A percentile compares a stretch with the other conserved stretches of the same genome.
Evolutionary conservation across 1,140 invertebrate species (phyloP).

Genomic region (Eulimnadia texana): DNA sequence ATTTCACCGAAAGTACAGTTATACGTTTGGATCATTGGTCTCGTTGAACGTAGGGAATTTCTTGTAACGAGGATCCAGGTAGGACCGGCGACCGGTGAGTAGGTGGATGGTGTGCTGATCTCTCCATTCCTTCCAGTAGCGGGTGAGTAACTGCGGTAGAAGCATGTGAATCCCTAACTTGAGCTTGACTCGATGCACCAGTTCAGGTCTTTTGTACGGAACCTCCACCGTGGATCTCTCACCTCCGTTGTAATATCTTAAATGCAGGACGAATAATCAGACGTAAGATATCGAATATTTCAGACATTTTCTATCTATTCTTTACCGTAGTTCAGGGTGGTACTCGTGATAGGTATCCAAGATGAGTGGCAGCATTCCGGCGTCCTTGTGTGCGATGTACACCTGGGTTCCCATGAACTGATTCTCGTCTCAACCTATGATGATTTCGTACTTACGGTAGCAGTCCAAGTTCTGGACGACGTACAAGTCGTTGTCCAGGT

Average conservation of each 20-base stretch:
- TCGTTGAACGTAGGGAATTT: conserved; percentile 7
- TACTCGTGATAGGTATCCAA: conserved; percentile 24
- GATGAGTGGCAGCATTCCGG: conserved; percentile 24
- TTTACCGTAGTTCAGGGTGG: conserved; percentile 13
- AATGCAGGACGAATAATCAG: background rate
- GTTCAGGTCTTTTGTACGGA: conserved; percentile 20
- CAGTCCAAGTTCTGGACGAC: conserved; percentile 28
- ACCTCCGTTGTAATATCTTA: conserved; percentile 26
- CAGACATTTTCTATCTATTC: background rate
- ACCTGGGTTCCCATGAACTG: conserved; percentile 26
- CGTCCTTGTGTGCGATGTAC: conserved; percentile 25
- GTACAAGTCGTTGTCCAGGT: conserved; percentile 29
- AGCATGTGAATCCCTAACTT: conserved; percentile 25
- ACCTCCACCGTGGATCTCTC: conserved; percentile 24
- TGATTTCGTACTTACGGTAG: conserved; percentile 29
- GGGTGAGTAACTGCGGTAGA: conserved; percentile 20
- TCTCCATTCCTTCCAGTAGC: conserved; percentile 17
- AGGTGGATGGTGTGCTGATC: conserved; percentile 26
- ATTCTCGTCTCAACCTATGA: conserved; percentile 27
- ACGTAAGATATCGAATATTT: no score
- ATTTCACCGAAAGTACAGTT: conserved; percentile 26
- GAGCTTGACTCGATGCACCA: conserved; percentile 25
- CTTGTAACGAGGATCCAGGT: background rate
- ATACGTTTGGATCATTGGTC: conserved; percentile 1
- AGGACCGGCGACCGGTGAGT: conserved; percentile 13